A percentile compares a stretch with the other conserved stretches of the same genome.
phyloP scores from a whole-genome alignment of 2,113 vertebrate species.

The Calypte anna region DNA sequence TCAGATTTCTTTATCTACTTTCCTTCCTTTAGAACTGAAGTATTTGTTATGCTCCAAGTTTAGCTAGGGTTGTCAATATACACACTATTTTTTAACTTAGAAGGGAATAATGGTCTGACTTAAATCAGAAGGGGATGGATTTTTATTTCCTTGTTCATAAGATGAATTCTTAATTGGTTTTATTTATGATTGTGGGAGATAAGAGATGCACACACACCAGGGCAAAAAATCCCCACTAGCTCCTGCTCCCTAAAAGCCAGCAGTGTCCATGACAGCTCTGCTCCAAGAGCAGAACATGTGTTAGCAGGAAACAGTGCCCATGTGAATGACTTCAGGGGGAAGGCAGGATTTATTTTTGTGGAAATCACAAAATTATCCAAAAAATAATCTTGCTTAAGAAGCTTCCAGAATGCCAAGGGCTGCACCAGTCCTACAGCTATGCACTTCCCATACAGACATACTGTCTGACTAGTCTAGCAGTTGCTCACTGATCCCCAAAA shows the following conservation, averaged over 20 bases:
- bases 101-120: not conserved
- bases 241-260: not conserved
- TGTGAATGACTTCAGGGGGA: not conserved
- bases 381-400: conserved; percentile 1
- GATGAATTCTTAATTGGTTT: not conserved
- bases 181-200: not conserved
- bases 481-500: conserved; percentile 4
- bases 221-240: not conserved
- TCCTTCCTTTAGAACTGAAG: not conserved
- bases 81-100: not conserved
- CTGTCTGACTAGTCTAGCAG: not conserved
- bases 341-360: not conserved
- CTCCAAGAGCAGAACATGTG: not conserved
- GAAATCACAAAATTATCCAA: not conserved
- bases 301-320: not conserved
- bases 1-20: not conserved
- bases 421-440: not conserved
- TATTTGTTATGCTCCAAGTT: not conserved
- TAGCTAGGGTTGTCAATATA: not conserved
- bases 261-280: not conserved
- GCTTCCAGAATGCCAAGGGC: conserved; percentile 1
- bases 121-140: not conserved
- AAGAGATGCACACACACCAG: not conserved
- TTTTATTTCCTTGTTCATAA: not conserved
- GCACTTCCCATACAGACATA: not conserved